phyloP scores from a whole-genome alignment of 2,113 vertebrate genomes.

The Anarhynchus alexandrinus region DNA sequence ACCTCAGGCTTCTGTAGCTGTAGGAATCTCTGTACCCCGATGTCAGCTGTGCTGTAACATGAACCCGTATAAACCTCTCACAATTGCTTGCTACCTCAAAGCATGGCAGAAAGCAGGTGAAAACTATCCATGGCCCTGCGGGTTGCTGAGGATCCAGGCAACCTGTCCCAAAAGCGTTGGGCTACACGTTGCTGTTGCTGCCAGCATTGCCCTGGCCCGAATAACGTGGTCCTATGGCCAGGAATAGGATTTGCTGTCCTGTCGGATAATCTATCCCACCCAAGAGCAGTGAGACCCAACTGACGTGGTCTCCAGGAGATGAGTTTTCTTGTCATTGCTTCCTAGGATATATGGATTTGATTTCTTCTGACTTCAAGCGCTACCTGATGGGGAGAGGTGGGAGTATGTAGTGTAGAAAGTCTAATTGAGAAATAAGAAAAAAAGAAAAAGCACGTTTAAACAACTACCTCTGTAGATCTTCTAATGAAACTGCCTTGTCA shows the following conservation, averaged over 20 bases:
- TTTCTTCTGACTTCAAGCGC: not conserved
- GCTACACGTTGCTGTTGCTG: not conserved
- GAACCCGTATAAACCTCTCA: not conserved
- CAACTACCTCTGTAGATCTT: slow-evolving; percentile 20
- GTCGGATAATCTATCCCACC: not conserved
- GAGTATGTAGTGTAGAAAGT: not conserved
- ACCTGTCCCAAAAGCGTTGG: not conserved
- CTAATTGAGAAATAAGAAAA: not conserved
- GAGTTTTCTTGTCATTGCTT: not conserved
- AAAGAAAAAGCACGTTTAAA: slow-evolving; percentile 40
- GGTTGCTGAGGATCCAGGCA: not conserved
- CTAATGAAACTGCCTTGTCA: slow-evolving; percentile 58
- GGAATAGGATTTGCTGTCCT: not conserved
- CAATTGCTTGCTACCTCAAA: not conserved
- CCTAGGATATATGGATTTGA: not conserved
- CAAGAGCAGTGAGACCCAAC: not conserved
- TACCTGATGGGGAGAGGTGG: not conserved
- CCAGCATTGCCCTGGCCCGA: not conserved
- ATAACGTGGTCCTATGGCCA: not conserved
- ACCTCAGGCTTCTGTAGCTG: not conserved
- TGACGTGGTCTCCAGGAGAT: not conserved
- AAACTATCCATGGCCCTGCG: not conserved
- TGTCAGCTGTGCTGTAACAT: not conserved
- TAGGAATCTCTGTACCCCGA: not conserved
- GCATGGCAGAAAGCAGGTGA: not conserved